phyloP scores from a whole-genome alignment of 2,113 vertebrate genomes.

The Mormyrus lacerda region DNA sequence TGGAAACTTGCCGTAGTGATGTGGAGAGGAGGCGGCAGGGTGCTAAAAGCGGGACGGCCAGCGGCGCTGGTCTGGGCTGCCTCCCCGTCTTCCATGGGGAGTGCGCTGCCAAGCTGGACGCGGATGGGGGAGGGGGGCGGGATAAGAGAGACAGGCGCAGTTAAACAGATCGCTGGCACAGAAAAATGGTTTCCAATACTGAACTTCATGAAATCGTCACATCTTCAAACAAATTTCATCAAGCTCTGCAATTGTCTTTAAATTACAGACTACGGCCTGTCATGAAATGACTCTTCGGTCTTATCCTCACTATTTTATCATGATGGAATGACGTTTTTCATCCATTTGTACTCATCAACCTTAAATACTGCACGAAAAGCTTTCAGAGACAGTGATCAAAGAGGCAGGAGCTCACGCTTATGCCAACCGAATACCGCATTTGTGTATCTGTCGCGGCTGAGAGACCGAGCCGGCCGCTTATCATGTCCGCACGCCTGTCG shows the following conservation, averaged over 20 bases:
- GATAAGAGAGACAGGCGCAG: neutral
- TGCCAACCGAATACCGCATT: neutral
- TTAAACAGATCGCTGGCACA: neutral
- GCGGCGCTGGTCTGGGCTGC: slow-evolving; percentile 26
- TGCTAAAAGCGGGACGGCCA: slow-evolving; percentile 25
- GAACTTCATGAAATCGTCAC: neutral
- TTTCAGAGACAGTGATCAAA: neutral
- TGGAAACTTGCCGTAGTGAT: slow-evolving; percentile 49
- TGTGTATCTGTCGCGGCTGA: neutral
- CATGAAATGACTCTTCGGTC: neutral
- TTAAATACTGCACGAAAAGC: neutral
- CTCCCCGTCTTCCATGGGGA: slow-evolving; percentile 30
- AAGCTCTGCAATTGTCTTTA: neutral
- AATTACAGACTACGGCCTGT: neutral
- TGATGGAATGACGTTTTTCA: neutral
- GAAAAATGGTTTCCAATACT: neutral
- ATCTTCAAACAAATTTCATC: neutral
- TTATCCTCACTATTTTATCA: neutral
- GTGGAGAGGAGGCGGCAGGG: slow-evolving; percentile 32
- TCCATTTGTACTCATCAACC: neutral
- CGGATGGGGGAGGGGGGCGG: neutral
- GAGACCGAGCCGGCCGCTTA: neutral
- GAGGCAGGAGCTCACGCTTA: neutral
- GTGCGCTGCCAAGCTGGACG: slow-evolving; percentile 33
- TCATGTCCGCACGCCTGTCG: neutral